Percentiles rank a stretch among this genome's conserved stretches.
Evolutionary conservation across 1,140 invertebrate genomes (phyloP).

Genomic region (Heliconius congener): DNA sequence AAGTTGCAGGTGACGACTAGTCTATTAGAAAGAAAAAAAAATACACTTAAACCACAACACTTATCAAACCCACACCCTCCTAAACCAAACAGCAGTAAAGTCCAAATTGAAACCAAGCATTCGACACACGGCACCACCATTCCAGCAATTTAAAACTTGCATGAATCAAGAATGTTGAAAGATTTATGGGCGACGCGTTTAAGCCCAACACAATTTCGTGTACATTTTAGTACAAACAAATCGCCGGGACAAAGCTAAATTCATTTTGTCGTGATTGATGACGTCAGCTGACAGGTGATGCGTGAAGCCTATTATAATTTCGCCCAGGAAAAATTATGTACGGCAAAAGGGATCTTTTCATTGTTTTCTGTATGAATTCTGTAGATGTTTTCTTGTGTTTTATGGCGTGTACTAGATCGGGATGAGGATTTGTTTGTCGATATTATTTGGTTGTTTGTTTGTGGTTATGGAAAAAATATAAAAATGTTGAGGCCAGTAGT

Average conservation of each 20-base stretch:
- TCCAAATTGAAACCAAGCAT: not conserved
- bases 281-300: conserved; percentile 48
- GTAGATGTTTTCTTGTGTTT: not conserved
- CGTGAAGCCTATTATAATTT: conserved; percentile 40
- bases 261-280: conserved; percentile 55
- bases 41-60: no score
- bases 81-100: no score
- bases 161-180: conserved; percentile 26
- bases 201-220: conserved; percentile 25
- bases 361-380: conserved; percentile 6
- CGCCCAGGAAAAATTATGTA: conserved; percentile 35
- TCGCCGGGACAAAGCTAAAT: conserved; percentile 46
- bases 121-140: not conserved
- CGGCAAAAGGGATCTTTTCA: not conserved
- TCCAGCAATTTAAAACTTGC: conserved; percentile 9
- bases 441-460: no score
- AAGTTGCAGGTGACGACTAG: no score
- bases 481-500: no score
- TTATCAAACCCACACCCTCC: not conserved
- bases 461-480: no score
- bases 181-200: conserved; percentile 23
- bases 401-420: no score
- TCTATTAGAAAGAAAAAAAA: no score
- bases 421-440: no score
- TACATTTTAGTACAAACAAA: conserved; percentile 38